Percentiles rank a stretch among this genome's conserved stretches.
Conservation (phyloP, 1,140 invertebrate genomes). For the Papilio aristodemus region DNA sequence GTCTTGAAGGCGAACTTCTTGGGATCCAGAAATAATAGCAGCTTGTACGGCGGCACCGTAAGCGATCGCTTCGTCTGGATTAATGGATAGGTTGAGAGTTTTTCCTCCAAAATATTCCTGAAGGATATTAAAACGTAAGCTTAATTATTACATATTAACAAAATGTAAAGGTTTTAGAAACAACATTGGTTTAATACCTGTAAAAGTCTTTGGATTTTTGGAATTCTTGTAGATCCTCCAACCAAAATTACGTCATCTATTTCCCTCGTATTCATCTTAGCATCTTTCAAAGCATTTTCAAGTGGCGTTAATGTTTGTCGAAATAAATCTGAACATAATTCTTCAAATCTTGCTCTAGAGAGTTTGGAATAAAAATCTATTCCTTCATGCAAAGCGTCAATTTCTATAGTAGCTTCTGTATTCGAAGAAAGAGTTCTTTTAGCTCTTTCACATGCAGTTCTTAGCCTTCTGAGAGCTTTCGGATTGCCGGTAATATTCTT, state of each 20-base stretch:
- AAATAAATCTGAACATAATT: conserved; percentile 92
- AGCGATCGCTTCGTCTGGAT: conserved; percentile 90
- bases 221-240: conserved; percentile 84
- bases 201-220: conserved; percentile 85
- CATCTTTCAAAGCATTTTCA: conserved; percentile 87
- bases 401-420: conserved; percentile 86
- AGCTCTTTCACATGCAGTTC: conserved; percentile 87
- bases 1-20: conserved; percentile 87
- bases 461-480: conserved; percentile 87
- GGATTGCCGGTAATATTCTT: conserved; percentile 88
- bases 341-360: conserved; percentile 92
- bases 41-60: conserved; percentile 89
- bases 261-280: conserved; percentile 86
- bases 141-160: not conserved
- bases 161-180: not conserved
- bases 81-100: conserved; percentile 86
- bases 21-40: conserved; percentile 85
- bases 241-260: conserved; percentile 85
- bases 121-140: conserved; percentile 20
- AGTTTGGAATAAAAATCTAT: conserved; percentile 94
- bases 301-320: conserved; percentile 85
- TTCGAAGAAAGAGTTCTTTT: conserved; percentile 85
- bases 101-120: conserved; percentile 85
- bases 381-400: conserved; percentile 88
- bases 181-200: conserved; percentile 49